A percentile compares a stretch with the other conserved stretches of the same genome.
Evolutionary conservation across 2,797 vertebrate species (phyloP).

Genomic region (Tauraco hartlaubi): DNA sequence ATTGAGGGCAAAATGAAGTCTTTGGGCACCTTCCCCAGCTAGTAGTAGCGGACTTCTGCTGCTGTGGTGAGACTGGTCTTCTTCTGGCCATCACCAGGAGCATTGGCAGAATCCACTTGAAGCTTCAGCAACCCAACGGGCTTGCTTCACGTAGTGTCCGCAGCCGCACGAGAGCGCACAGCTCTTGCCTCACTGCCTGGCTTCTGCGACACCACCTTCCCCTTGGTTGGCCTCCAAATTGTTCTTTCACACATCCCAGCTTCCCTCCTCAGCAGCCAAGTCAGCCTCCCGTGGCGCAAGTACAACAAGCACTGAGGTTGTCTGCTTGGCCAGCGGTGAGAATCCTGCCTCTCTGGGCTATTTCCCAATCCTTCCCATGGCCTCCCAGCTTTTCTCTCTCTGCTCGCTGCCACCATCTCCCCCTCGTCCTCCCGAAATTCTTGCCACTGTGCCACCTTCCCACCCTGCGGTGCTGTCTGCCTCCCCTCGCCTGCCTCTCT

Average conservation of each 20-base stretch:
- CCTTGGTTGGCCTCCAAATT: neutral
- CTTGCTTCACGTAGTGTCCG: rapidly evolving
- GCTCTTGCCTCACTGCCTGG: neutral
- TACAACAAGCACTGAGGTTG: rapidly evolving
- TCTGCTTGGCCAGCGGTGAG: neutral
- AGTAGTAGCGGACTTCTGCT: neutral
- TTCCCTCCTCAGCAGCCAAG: neutral
- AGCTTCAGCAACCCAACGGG: neutral
- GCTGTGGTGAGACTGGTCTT: neutral
- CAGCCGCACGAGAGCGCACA: neutral
- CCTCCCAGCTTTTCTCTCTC: neutral
- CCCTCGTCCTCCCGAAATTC: neutral
- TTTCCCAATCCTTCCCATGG: neutral
- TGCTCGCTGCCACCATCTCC: rapidly evolving
- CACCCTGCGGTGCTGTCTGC: rapidly evolving
- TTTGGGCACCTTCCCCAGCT: neutral
- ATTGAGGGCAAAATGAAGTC: neutral
- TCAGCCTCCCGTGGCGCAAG: neutral
- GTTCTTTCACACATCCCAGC: neutral
- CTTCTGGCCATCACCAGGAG: neutral
- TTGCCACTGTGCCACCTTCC: neutral
- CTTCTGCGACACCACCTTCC: neutral
- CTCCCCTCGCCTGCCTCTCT: neutral
- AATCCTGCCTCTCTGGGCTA: neutral
- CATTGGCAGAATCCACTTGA: neutral